Evolutionary conservation across 2,113 vertebrate genomes (phyloP).

Genomic region (Cettia cetti): DNA sequence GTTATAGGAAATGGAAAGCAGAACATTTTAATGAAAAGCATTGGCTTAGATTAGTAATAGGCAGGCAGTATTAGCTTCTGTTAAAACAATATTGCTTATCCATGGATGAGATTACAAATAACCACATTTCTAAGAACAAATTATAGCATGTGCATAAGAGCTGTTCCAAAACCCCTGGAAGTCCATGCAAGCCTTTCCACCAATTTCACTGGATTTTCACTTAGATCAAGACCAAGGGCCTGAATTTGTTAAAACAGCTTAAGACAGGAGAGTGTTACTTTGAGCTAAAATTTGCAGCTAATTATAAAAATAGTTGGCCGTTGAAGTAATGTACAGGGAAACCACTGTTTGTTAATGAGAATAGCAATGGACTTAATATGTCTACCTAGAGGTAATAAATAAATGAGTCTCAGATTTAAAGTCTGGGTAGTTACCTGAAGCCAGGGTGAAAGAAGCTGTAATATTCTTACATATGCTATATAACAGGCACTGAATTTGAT

Average conservation of each 20-base stretch:
- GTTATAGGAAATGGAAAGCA: conserved; percentile 5
- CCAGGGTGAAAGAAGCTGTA: neutral
- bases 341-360: conserved; percentile 44
- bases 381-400: conserved; percentile 52
- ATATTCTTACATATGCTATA: neutral
- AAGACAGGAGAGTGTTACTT: conserved; percentile 9
- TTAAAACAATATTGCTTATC: neutral
- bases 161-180: neutral
- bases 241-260: conserved; percentile 12
- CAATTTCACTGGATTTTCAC: conserved; percentile 7
- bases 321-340: conserved; percentile 44
- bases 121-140: neutral
- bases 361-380: conserved; percentile 35
- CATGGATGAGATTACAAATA: neutral
- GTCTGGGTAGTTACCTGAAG: neutral
- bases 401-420: conserved; percentile 13
- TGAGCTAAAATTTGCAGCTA: conserved; percentile 31
- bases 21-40: neutral
- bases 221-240: neutral
- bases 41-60: neutral
- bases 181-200: neutral
- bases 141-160: neutral
- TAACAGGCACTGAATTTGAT: neutral
- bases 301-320: conserved; percentile 41
- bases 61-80: neutral